phyloP scores from a whole-genome alignment of 2,888 invertebrate genomes.

The Yponomeuta evonymella region DNA sequence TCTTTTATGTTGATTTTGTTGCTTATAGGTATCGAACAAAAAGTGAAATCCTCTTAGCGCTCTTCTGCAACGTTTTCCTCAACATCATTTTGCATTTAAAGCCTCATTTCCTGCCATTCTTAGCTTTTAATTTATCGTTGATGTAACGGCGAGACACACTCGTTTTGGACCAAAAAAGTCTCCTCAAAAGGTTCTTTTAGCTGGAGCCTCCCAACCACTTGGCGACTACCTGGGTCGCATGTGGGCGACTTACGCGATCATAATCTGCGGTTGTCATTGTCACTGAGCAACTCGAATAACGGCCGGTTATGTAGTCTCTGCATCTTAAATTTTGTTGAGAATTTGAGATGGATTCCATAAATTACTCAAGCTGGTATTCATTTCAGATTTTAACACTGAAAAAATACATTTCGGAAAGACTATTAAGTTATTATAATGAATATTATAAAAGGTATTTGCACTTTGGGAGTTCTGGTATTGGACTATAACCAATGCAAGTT shows the following conservation, averaged over 20 bases:
- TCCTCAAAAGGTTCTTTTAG: background rate
- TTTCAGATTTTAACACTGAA: too few species aligned
- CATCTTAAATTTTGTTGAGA: background rate
- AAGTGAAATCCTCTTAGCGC: background rate
- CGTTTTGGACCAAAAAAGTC: conserved; percentile 6
- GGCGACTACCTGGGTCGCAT: conserved; percentile 54
- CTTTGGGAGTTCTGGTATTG: too few species aligned
- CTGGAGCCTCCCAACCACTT: background rate
- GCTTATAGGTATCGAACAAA: background rate
- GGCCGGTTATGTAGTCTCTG: background rate
- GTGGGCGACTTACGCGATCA: conserved; percentile 56
- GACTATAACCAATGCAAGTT: too few species aligned
- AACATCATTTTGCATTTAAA: background rate
- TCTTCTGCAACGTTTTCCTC: background rate
- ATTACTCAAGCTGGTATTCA: background rate
- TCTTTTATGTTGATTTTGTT: background rate
- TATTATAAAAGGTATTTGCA: too few species aligned
- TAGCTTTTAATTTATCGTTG: background rate
- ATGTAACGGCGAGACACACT: conserved; percentile 5
- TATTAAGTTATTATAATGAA: too few species aligned
- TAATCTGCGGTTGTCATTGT: conserved; percentile 27
- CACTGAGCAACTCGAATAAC: conserved; percentile 15
- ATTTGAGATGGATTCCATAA: background rate
- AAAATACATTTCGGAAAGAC: too few species aligned
- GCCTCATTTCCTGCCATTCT: background rate